Percentiles rank a stretch among this genome's conserved stretches.
Evolutionary conservation across 2,797 vertebrate genomes (phyloP).

Genomic region (Pseudochromis fuscus): DNA sequence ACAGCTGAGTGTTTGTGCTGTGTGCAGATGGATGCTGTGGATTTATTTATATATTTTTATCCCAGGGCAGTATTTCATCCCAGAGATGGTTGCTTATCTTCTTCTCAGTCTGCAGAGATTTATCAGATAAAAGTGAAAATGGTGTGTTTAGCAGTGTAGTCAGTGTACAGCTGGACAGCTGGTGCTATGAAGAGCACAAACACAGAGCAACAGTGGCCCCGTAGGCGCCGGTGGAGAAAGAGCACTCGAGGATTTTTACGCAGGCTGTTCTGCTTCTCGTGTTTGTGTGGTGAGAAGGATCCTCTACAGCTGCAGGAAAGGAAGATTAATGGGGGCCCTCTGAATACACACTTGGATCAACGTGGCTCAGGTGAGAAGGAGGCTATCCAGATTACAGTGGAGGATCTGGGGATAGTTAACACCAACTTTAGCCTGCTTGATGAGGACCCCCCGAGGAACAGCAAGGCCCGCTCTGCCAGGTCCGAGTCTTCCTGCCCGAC

Average conservation of each 20-base stretch:
- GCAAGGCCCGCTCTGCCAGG: constrained; percentile 61
- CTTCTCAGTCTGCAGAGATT: constrained; percentile 21
- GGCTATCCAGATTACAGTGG: constrained; percentile 74
- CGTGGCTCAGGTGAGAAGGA: constrained; percentile 60
- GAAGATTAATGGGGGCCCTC: constrained; percentile 52
- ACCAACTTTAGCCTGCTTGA: constrained; percentile 71
- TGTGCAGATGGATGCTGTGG: constrained; percentile 51
- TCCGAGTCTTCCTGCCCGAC: constrained; percentile 66
- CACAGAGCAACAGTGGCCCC: constrained; percentile 18
- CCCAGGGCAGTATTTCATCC: constrained; percentile 33
- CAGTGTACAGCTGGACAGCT: neutral
- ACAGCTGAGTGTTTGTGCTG: constrained; percentile 56
- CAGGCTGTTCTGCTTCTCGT: constrained; percentile 76
- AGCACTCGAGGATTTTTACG: constrained; percentile 4
- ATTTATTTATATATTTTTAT: constrained; percentile 26
- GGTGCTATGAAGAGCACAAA: constrained; percentile 47
- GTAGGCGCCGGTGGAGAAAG: constrained; percentile 42
- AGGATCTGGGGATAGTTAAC: constrained; percentile 84
- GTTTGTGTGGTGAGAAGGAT: constrained; percentile 57
- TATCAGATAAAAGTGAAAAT: constrained; percentile 39
- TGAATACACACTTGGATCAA: constrained; percentile 48
- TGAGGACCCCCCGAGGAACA: constrained; percentile 52
- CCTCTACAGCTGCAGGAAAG: constrained; percentile 50
- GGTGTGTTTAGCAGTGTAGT: constrained; percentile 29
- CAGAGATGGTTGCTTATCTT: constrained; percentile 35